Base-by-base conservation (phyloP, 2,113 vertebrate genomes). In the Spea multiplicata region DNA sequence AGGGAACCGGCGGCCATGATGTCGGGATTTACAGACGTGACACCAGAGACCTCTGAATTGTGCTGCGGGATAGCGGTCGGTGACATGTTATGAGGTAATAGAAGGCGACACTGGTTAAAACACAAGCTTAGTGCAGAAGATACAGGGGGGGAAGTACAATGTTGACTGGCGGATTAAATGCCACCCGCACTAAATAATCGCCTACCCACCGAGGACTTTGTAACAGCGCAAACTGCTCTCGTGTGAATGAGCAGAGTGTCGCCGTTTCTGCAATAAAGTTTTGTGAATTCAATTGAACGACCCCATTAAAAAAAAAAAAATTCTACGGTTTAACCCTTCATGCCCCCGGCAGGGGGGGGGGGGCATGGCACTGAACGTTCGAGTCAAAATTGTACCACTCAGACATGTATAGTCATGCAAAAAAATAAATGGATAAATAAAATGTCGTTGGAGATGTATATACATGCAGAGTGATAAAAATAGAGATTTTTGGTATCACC, bases 341-440 rank as follows among this genome's bases (percentile, higher is more conserved):
- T 1, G 30, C 30, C 30, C 30, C 30, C 30, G 30, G 30, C 30
- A n/a, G n/a, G n/a, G 30, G 30, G 30, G 30, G 1, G 30, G 2
- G 30, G 30, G 30, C 30, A 30, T 2, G 30, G 30, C 30, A 30
- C 30, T 30, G 30, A 30, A 30, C 30, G 30, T 30, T 87, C 75
- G 87, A 93, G 91, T 92, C 91, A 92, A 92, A 89, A 92, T 92
- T 93, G 89, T 92, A 92, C 91, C 86, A 90, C 89, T 92, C 85
- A 88, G 89, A 91, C 90, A 92, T 87, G 89, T 90, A 90, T 89
- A 91, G 86, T 73, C 77, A 80, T 80, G 89, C 91, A 93, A 91
- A 89, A 91, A 93, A 59, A 59, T 12, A 59, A 59, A 59, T 12
- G 30, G 30, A 30, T 30, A 59, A 9, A 59, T 8, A 59, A 91